Conservation (phyloP, 1,140 invertebrate species). For the Tetragnatha versicolor region DNA sequence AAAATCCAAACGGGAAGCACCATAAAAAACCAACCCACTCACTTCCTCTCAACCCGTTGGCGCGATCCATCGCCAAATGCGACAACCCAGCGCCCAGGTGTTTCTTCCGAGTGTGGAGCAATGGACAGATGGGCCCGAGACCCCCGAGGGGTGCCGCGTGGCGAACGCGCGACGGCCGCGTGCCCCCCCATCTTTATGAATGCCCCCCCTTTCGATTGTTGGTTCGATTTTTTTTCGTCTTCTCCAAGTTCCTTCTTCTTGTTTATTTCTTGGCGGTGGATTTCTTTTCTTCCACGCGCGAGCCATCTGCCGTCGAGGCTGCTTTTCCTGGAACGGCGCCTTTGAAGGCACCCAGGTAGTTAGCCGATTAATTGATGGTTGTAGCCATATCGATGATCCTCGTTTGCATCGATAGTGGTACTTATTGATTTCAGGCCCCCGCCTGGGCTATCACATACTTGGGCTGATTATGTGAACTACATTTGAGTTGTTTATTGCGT, state of each 20-base stretch:
- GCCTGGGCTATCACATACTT: too few relatives aligned
- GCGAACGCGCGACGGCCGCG: slow-evolving; percentile 49
- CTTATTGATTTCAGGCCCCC: too few relatives aligned
- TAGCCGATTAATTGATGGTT: too few relatives aligned
- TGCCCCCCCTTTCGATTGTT: slow-evolving; percentile 8
- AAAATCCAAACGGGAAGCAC: neutral
- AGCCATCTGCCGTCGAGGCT: slow-evolving; percentile 32
- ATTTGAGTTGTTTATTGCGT: too few relatives aligned
- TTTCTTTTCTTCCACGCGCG: neutral
- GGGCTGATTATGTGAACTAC: too few relatives aligned
- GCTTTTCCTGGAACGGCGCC: slow-evolving; percentile 27
- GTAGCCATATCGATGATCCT: too few relatives aligned
- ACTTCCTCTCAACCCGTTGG: neutral
- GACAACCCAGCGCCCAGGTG: slow-evolving; percentile 4
- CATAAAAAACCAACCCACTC: neutral
- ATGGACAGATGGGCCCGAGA: slow-evolving; percentile 42
- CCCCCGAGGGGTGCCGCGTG: slow-evolving; percentile 34
- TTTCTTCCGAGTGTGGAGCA: slow-evolving; percentile 17
- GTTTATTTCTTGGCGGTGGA: slow-evolving; percentile 15
- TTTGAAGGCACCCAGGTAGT: too few relatives aligned
- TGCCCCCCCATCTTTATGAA: slow-evolving; percentile 37
- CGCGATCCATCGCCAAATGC: slow-evolving; percentile 24
- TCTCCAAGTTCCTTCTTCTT: slow-evolving; percentile 46
- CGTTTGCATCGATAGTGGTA: too few relatives aligned
- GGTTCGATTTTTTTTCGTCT: too few relatives aligned